Base-by-base conservation (phyloP, 2,888 invertebrate genomes). In the Latrodectus hesperus region DNA sequence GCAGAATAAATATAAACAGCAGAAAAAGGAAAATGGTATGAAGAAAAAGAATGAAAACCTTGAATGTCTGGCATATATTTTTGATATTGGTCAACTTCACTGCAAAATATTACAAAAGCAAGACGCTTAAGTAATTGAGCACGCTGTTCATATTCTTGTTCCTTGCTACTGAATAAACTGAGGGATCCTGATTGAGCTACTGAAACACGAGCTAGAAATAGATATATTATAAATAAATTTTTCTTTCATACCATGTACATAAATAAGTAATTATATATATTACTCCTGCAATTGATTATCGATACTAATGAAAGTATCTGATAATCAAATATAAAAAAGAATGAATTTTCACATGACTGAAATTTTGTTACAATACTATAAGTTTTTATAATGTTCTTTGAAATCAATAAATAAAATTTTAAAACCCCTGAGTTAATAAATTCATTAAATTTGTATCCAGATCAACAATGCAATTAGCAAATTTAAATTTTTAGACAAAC, bases 61-160 rank as follows among this genome's bases (percentile, higher is more conserved):
- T 96, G 96, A 91, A 97, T 96, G 91, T 96, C 96, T 9, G 96
- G 96, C 95, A 97, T 96, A 91, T 95, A 95, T 91, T 95, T 95
- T 91, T 96, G 95, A 92, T 96, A 97, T 91, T 97, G 96, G 93
- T 97, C 97, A 89, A 94, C 94, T 91, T 97, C 96, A 91, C 96
- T 96, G 92, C 96, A 96, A 92, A 96, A 95, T 91, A 97, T 95
- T 75, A 96, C 95, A 91, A 96, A 97, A 2, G 96, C 96, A 88
- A 97, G 92, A 76, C 96, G 93, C 92, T 97, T 97, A 88, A 97
- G 92, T 77, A 97, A 93, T 92, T 96, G 95, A 0, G 96, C 95
- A 88, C 96, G 94, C 91, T 95, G 95, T 91, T 97, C 97, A 91
- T 95, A 95, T 92, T 97, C 97, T 91, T 95, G 95, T 91, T 97